phyloP scores from a whole-genome alignment of 2,888 invertebrate genomes.

The Frankliniella intonsa region DNA sequence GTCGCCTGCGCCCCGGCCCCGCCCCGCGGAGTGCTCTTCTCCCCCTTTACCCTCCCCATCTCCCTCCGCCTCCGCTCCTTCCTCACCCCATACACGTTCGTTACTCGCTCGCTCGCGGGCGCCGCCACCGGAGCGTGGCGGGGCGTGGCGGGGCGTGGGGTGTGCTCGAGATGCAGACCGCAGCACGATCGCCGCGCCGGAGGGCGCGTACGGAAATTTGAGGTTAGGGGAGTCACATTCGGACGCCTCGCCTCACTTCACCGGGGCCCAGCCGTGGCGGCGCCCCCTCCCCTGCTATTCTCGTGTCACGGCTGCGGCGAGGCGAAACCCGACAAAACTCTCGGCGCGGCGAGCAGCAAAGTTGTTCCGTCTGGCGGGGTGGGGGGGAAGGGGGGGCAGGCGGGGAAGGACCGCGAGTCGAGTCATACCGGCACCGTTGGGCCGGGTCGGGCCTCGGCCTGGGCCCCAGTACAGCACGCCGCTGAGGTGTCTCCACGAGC shows the following conservation, averaged over 20 bases:
- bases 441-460: no score
- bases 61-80: neutral
- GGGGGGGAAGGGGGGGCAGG: neutral
- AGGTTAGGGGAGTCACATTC: no score
- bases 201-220: no score
- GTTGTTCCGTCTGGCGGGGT: neutral
- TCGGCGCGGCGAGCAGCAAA: neutral
- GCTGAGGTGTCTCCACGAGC: no score
- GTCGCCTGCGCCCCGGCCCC: no score
- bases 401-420: no score
- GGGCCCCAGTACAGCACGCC: no score
- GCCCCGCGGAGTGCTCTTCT: no score
- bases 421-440: no score
- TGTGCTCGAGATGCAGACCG: no score
- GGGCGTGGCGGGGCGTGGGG: neutral
- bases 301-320: neutral
- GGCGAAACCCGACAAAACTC: neutral
- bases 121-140: neutral
- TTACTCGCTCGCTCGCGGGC: neutral
- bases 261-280: neutral
- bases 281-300: neutral
- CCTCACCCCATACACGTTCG: neutral
- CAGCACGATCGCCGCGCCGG: no score
- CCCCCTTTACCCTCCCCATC: no score
- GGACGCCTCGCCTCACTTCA: neutral